Evolutionary conservation across 2,797 vertebrate genomes (phyloP).

Genomic region (Pseudomugil gertrudae): DNA sequence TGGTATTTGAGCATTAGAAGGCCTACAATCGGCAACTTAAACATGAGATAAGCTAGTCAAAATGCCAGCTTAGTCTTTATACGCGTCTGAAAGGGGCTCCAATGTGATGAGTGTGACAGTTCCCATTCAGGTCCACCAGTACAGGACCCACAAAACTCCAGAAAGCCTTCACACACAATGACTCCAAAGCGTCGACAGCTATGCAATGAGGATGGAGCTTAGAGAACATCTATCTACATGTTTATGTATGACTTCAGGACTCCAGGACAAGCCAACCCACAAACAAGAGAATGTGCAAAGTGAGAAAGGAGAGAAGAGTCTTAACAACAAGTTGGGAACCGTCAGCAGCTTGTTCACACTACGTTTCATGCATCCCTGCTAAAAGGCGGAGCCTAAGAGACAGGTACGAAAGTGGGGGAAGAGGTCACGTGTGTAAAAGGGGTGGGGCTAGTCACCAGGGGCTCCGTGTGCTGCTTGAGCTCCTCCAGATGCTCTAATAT

Average conservation of each 20-base stretch:
- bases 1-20: too few relatives aligned
- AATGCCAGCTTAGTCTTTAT: neutral
- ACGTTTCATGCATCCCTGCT: constrained; percentile 91
- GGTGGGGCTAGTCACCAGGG: constrained; percentile 97
- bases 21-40: neutral
- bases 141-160: constrained; percentile 45
- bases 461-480: constrained; percentile 96
- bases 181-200: constrained; percentile 6
- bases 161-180: neutral
- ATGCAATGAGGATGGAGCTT: constrained; percentile 34
- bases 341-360: constrained; percentile 69
- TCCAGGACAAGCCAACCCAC: constrained; percentile 50
- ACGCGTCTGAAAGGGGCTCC: constrained; percentile 57
- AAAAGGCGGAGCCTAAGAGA: constrained; percentile 82
- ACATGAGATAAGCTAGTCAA: neutral
- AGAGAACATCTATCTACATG: constrained; percentile 10
- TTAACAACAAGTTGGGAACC: constrained; percentile 58
- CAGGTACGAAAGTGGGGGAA: constrained; percentile 77
- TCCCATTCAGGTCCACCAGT: constrained; percentile 56
- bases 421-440: constrained; percentile 85
- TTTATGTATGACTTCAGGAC: constrained; percentile 26
- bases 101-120: constrained; percentile 54
- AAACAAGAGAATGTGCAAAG: constrained; percentile 27
- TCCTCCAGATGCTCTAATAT: constrained; percentile 99
- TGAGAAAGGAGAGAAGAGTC: constrained; percentile 29